A percentile compares a stretch with the other conserved stretches of the same genome.
These are phyloP conservation scores for Varanus komodoensis DNA, from an alignment of 2,113 vertebrate genomes.

Conservation along the genomic window DNA sequence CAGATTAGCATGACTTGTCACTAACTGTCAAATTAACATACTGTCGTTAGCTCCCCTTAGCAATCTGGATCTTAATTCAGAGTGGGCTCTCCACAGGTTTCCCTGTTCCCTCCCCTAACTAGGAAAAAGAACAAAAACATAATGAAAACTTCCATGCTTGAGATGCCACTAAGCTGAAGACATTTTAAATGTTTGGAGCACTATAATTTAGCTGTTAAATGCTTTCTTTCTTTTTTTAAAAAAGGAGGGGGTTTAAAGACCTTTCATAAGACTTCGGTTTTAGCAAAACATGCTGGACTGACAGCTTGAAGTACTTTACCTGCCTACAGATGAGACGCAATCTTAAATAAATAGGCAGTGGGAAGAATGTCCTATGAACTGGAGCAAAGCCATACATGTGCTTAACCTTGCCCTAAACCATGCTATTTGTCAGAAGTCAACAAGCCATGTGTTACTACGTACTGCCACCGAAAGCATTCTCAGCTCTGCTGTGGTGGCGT, in stretches of 20 bases:
- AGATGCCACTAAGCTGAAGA: not conserved
- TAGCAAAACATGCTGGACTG: constrained; percentile 7
- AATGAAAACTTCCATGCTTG: not conserved
- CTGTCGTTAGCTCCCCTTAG: constrained; percentile 27
- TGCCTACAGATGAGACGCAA: constrained; percentile 4
- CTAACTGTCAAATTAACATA: constrained; percentile 40
- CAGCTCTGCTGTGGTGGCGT: not conserved
- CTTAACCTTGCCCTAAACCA: not conserved
- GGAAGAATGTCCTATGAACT: not conserved
- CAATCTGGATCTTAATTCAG: not conserved
- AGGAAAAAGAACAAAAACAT: constrained; percentile 24
- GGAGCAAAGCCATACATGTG: not conserved
- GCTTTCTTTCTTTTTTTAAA: not conserved
- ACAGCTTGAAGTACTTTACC: not conserved
- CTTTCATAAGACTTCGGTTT: constrained; percentile 28
- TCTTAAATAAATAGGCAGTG: not conserved
- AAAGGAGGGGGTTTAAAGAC: not conserved
- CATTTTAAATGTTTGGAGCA: not conserved
- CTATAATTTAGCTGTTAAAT: not conserved
- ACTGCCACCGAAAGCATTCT: not conserved
- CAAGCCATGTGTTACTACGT: not conserved
- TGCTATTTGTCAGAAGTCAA: not conserved
- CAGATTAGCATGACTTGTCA: constrained; percentile 18
- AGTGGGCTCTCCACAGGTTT: constrained; percentile 3
- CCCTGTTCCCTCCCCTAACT: constrained; percentile 5